A percentile compares a stretch with the other conserved stretches of the same genome.
Conservation (phyloP, 2,888 invertebrate species). For the Chrysina gloriosa region DNA sequence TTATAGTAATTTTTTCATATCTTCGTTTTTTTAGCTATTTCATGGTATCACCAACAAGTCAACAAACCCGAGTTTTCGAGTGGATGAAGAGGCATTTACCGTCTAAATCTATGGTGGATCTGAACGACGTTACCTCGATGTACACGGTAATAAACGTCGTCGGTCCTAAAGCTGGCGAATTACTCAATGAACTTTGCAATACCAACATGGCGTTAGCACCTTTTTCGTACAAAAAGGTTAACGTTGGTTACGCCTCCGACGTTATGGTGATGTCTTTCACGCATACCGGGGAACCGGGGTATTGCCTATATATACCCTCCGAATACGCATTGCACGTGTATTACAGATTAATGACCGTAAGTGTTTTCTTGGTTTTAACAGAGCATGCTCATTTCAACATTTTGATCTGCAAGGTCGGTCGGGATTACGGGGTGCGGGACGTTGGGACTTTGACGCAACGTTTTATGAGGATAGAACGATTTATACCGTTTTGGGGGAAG, state of each 20-base stretch:
- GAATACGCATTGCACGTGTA: constrained; percentile 82
- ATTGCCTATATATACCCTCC: constrained; percentile 76
- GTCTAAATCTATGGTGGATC: constrained; percentile 69
- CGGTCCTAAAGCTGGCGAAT: constrained; percentile 75
- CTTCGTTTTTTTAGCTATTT: constrained; percentile 69
- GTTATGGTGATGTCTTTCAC: constrained; percentile 79
- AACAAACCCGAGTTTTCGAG: constrained; percentile 77
- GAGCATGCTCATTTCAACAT: neutral
- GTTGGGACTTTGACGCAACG: constrained; percentile 76
- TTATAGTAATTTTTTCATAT: neutral
- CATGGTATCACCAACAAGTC: constrained; percentile 83
- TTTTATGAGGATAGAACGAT: constrained; percentile 75
- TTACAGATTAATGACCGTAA: constrained; percentile 72
- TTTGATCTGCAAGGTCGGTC: constrained; percentile 65
- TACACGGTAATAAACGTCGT: constrained; percentile 79
- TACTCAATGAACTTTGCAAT: constrained; percentile 74
- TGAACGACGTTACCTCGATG: constrained; percentile 78
- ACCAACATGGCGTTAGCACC: constrained; percentile 71
- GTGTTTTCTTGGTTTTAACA: neutral
- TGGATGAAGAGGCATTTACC: constrained; percentile 78
- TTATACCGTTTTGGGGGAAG: constrained; percentile 80
- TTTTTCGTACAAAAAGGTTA: constrained; percentile 76
- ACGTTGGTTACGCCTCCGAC: constrained; percentile 76
- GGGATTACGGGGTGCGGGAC: constrained; percentile 75
- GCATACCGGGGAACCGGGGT: constrained; percentile 79